phyloP scores from a whole-genome alignment of 2,888 invertebrate species.

The Punctoribates punctum region DNA sequence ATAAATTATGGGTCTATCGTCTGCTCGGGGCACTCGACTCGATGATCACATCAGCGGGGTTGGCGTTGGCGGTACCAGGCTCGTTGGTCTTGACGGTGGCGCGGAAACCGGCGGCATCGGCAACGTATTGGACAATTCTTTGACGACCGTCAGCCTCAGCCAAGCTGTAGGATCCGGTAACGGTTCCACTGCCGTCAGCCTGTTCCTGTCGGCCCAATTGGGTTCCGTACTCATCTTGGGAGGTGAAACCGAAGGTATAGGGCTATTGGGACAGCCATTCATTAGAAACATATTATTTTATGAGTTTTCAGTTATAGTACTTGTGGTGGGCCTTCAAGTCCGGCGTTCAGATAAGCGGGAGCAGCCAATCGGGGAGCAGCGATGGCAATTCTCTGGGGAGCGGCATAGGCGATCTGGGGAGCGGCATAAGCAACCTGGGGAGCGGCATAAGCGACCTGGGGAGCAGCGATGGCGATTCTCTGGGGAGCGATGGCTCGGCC shows the following conservation, averaged over 20 bases:
- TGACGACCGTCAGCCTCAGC: conserved; percentile 46
- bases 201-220: conserved; percentile 44
- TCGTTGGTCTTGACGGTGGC: conserved; percentile 48
- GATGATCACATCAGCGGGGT: conserved; percentile 46
- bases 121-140: conserved; percentile 47
- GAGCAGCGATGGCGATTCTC: background rate
- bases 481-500: background rate
- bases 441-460: too few relatives aligned
- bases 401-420: background rate
- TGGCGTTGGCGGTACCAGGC: conserved; percentile 46
- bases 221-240: conserved; percentile 41
- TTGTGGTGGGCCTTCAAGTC: background rate
- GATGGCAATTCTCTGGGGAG: background rate
- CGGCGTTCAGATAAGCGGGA: background rate
- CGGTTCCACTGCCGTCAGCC: conserved; percentile 45
- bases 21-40: conserved; percentile 43
- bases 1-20: conserved; percentile 9
- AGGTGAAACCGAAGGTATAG: background rate
- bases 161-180: conserved; percentile 47
- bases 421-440: background rate
- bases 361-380: background rate
- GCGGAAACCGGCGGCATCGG: conserved; percentile 47
- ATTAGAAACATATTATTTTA: background rate
- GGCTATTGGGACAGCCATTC: background rate
- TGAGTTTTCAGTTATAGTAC: too few relatives aligned